A percentile compares a stretch with the other conserved stretches of the same genome.
These are phyloP conservation scores for Raja brachyura DNA, from an alignment of 2,113 vertebrate genomes.

Conservation along the genomic window DNA sequence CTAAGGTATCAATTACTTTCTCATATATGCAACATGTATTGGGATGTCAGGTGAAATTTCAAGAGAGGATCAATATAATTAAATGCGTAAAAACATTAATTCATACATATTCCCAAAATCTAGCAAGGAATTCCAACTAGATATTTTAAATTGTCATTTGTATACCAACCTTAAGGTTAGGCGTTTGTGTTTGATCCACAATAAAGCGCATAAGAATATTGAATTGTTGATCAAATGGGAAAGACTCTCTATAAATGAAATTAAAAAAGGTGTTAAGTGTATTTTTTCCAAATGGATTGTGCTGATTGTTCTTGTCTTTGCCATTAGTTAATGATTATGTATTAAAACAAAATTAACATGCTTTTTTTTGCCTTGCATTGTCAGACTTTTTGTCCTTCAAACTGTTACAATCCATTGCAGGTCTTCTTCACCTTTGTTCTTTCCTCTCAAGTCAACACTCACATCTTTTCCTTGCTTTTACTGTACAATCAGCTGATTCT, in stretches of 20 bases:
- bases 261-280: slow-evolving; percentile 39
- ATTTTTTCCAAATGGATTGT: not conserved
- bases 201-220: slow-evolving; percentile 98
- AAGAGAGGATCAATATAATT: not conserved
- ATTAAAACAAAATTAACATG: no score
- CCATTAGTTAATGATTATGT: not conserved
- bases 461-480: no score
- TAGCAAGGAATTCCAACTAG: not conserved
- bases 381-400: no score
- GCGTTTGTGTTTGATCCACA: slow-evolving; percentile 97
- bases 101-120: not conserved
- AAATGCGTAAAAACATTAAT: not conserved
- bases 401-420: no score
- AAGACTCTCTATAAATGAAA: slow-evolving; percentile 74
- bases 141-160: not conserved
- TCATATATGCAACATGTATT: not conserved
- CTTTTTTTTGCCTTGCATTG: no score
- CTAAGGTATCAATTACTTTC: not conserved
- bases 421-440: no score
- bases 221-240: slow-evolving; percentile 97
- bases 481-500: no score
- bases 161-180: slow-evolving; percentile 85
- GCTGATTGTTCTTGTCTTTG: not conserved
- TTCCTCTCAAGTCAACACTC: no score
- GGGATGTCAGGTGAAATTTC: not conserved